Evolutionary conservation across 2,888 invertebrate species (phyloP).

Genomic region (Parasteatoda lunata): DNA sequence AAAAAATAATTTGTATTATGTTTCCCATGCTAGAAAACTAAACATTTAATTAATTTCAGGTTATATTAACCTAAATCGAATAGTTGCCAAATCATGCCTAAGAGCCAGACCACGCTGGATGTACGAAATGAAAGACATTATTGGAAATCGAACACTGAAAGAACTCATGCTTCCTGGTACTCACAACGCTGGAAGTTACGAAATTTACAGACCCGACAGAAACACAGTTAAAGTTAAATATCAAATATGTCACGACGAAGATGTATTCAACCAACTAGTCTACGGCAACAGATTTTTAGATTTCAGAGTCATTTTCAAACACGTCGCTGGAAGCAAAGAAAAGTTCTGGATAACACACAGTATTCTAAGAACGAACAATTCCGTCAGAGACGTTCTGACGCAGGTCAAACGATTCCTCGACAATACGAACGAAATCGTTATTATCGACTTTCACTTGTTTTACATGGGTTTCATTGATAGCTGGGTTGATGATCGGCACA

Average conservation of each 20-base stretch:
- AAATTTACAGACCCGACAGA: constrained; percentile 75
- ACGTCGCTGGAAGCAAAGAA: constrained; percentile 60
- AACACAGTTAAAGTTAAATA: constrained; percentile 64
- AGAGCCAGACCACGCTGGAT: constrained; percentile 64
- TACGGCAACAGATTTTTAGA: constrained; percentile 81
- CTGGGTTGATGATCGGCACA: constrained; percentile 76
- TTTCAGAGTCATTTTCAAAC: constrained; percentile 69
- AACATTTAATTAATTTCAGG: constrained; percentile 14
- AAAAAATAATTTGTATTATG: background rate
- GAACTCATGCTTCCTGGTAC: constrained; percentile 82
- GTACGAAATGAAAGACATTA: constrained; percentile 49
- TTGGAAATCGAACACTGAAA: constrained; percentile 78
- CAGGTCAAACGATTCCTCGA: constrained; percentile 83
- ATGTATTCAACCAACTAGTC: constrained; percentile 88
- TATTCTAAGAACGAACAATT: constrained; percentile 69
- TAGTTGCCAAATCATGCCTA: constrained; percentile 66
- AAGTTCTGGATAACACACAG: constrained; percentile 72
- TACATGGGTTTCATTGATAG: constrained; percentile 75
- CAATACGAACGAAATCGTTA: constrained; percentile 75
- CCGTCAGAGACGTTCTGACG: constrained; percentile 73
- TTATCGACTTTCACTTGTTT: constrained; percentile 88
- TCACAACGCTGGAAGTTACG: constrained; percentile 81
- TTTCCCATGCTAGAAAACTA: background rate
- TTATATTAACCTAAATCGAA: constrained; percentile 53
- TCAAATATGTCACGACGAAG: constrained; percentile 82